Base-by-base conservation (phyloP, 37 sponge, comb jelly and placozoan species). In the Aplysina aerophoba region DNA sequence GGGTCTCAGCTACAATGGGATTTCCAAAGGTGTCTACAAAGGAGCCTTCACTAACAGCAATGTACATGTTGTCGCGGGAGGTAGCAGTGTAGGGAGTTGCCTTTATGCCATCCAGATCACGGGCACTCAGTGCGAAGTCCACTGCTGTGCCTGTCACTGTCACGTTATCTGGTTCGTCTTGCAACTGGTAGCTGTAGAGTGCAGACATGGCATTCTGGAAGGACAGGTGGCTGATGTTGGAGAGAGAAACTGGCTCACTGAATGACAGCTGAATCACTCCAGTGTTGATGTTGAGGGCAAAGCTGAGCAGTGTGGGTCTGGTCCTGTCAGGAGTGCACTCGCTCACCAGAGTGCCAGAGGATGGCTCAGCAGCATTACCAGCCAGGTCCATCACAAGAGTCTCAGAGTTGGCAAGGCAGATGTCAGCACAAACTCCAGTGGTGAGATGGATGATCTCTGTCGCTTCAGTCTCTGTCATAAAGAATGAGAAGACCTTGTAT, bases 81-180 rank as follows among this genome's bases (percentile, higher is more conserved):
- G 93, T 95, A 8, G 89, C 96, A 38, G 83, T 83, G 72, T 81
- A 41, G 15, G 79, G 80, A 15, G 88, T 62, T 55, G 87, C 83
- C 67, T 92, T 95, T 34, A 95, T 54, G 14, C 90, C 91, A 77
- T 81, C 83, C 5, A 95, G 83, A 67, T 95, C 96, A 25, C 68
- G 69, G 0, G 35, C 15, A 39, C 71, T 71, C 14, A 95, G 71
- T 0, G 4, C 1, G 12, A 75, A 41, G 54, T 31, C 39, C 17
- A 74, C 69, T 13, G 72, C 21, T 17, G 57, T 63, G 39, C 37
- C 55, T 25, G 50, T 67, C 19, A 36, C 57, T 38, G 71, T 73
- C 24, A 84, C 33, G 4, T 56, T 81, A 0, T 77, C 84, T 24
- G 87, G 84, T 21, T 64, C 65, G 8, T 41, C 24, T 0, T 79